A percentile compares a stretch with the other conserved stretches of the same genome.
phyloP scores from a whole-genome alignment of 2,797 vertebrate species.

The Knipowitschia caucasica region DNA sequence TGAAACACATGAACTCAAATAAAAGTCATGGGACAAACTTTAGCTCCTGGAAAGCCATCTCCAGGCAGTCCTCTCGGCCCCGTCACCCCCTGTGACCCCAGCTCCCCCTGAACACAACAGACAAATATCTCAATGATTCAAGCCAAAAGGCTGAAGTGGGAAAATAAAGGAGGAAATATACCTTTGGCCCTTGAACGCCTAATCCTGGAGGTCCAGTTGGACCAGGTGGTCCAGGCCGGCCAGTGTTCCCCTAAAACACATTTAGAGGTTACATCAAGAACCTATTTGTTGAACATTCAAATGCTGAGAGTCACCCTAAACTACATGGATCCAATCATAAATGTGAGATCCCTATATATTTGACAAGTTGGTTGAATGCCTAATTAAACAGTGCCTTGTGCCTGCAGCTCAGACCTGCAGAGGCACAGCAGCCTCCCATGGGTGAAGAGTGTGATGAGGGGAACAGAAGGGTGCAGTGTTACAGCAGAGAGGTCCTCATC shows the following conservation, averaged over 20 bases:
- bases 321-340: neutral
- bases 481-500: conserved; percentile 38
- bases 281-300: neutral
- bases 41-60: conserved; percentile 84
- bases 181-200: conserved; percentile 88
- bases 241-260: conserved; percentile 75
- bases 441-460: conserved; percentile 30
- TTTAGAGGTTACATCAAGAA: neutral
- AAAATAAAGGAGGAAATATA: conserved; percentile 32
- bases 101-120: conserved; percentile 78
- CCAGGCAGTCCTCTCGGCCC: conserved; percentile 84
- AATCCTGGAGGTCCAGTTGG: conserved; percentile 80
- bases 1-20: neutral
- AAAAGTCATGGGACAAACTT: conserved; percentile 67
- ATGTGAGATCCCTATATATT: conserved; percentile 1
- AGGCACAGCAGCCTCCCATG: conserved; percentile 24
- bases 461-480: conserved; percentile 29
- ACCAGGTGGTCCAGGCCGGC: conserved; percentile 80
- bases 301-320: neutral
- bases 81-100: conserved; percentile 81
- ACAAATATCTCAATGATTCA: neutral
- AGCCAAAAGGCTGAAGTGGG: neutral
- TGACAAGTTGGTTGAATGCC: conserved; percentile 1
- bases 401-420: conserved; percentile 23
- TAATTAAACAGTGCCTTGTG: conserved; percentile 28